A percentile compares a stretch with the other conserved stretches of the same genome.
Conservation (phyloP, 2,113 vertebrate genomes). For the Dicaeum eximium region DNA sequence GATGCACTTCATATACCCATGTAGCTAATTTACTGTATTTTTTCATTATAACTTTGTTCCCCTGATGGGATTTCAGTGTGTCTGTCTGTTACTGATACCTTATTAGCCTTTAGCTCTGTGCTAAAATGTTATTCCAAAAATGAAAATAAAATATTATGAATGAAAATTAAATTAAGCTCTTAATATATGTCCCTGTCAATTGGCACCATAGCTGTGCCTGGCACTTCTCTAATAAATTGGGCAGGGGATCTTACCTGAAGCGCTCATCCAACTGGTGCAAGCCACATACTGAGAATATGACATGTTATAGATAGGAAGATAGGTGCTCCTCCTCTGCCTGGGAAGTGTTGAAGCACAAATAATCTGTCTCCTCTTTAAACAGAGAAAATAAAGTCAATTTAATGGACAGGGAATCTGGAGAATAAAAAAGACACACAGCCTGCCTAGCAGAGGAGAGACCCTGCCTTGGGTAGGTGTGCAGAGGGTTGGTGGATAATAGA, state of each 20-base stretch:
- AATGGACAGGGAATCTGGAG: neutral
- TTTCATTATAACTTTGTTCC: neutral
- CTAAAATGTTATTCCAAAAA: neutral
- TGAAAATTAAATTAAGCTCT: neutral
- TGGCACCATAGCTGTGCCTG: neutral
- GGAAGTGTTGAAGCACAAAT: neutral
- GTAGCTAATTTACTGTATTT: neutral
- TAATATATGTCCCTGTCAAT: rapidly evolving
- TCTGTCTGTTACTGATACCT: neutral
- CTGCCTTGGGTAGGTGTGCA: neutral
- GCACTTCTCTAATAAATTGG: neutral
- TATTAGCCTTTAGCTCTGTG: neutral
- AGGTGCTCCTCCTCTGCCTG: neutral
- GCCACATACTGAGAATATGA: neutral
- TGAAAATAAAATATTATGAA: neutral
- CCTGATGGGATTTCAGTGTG: neutral
- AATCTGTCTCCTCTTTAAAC: neutral
- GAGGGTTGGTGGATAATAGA: neutral
- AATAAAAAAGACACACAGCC: neutral
- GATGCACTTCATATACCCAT: neutral
- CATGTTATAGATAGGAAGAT: neutral
- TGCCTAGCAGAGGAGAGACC: neutral
- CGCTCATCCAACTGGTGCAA: neutral
- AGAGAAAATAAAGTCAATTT: neutral
- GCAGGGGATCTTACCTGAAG: neutral